Evolutionary conservation across 2,797 vertebrate genomes (phyloP), one percentile per base, ranked within the genome.

Genomic region (Falco biarmicus): DNA sequence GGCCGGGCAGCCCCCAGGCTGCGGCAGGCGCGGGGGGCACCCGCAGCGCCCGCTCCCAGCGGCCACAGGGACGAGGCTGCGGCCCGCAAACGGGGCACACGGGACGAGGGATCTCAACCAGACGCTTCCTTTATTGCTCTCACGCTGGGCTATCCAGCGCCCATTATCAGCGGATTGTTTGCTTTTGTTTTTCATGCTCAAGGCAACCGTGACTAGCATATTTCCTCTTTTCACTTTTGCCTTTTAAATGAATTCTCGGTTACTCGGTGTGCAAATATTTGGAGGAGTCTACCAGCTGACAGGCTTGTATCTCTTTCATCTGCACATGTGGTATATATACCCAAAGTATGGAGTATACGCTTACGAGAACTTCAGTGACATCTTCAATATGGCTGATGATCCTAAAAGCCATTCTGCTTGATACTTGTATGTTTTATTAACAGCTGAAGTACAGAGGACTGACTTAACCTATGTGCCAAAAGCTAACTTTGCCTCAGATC

Each of bases 181-280:
- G 34, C 77, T 79, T 89, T 84, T 76, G 74, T 6, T 73, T 82
- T 48, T 25, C 45, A 68, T 8, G 75, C 86, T 87, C 14, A 31
- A 60, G 74, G 71, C 88, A 53, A 31, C 53, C 0, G 1, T 9
- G 47, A 47, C 47, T 71, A 29, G 70, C 21, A 4, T 19, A n/a
- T 28, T 60, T 74, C 56, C 51, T 74, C 77, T 53, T 84, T 50
- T 57, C 15, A 13, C 50, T 93, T 94, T 66, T 77, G 70, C 81
- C 68, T 83, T 87, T 83, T 53, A 73, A 90, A 87, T 77, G 66
- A 87, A 78, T 95, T 87, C 84, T 71, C 5, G 1, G 57, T 65
- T 85, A 47, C n/a, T 83, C 57, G 18, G 29, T 57, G 45, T 51
- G 87, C 60, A 81, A 87, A 78, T 92, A 89, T 80, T 95, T 93